Evolutionary conservation across 2,113 vertebrate genomes (phyloP), one percentile per base, ranked within the genome.

Genomic region (Pituophis catenifer): DNA sequence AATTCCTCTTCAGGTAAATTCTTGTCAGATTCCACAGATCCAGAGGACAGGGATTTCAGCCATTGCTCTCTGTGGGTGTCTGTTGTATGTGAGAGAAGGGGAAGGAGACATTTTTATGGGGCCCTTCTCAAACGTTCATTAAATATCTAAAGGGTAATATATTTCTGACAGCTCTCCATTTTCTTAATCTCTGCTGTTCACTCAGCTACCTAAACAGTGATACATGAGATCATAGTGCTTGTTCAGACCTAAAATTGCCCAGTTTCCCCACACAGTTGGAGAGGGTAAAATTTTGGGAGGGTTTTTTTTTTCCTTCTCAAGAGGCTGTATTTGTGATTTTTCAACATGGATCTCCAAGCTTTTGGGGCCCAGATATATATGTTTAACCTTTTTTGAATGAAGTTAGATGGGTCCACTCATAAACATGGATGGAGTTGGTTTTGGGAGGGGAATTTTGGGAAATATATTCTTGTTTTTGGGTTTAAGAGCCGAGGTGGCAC

Each of bases 1-100:
- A 98, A 98, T 97, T 97, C 95, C 97, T 26, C 97, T 97, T 98
- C 97, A 97, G 98, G 96, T 97, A 97, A 97, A 98, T 97, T 98
- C 96, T 97, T 96, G 95, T 95, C 96, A 93, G 93, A 62, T 97
- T 97, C 95, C 93, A 96, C 97, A 98, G 98, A 98, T 97, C 94
- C 92, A 88, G 98, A 97, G 96, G 97, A 97, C 97, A 96, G 96
- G 96, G 97, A 95, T 96, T 94, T 55, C 89, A 85, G 91, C 91
- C 95, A 96, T 97, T 93, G 93, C 96, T 91, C 95, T 92, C 50
- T 94, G 58, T 94, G 54, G 26, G 59, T 48, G 13, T 0, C 0
- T 59, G 85, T 65, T 29, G 8, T n/a, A 26, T 29, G 9, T n/a
- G 89, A n/a, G 48, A 53, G 19, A n/a, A 96, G 96, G 97, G 95